Evolutionary conservation across 2,113 vertebrate species (phyloP), one percentile per base, ranked within the genome.

Genomic region (Solea senegalensis): DNA sequence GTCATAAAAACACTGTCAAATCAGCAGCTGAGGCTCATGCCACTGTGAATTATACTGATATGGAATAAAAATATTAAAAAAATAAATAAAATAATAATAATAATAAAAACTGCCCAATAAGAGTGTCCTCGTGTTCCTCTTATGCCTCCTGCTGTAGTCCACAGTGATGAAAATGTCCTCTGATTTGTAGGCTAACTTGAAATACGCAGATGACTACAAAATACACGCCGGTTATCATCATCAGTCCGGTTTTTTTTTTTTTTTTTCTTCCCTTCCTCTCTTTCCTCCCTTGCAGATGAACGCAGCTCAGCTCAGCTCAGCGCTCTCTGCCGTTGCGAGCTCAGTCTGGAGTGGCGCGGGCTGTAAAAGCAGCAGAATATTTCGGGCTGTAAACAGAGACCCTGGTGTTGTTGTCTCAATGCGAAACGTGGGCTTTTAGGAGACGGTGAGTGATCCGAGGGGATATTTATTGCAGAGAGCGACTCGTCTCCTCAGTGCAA

Each of bases 121-220:
- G 34, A 79, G 34, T 75, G 57, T 1, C 67, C 78, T 67, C 43
- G 46, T 54, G 51, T 58, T 46, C 53, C 64, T 15, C 59, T 34
- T 16, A 16, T 56, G 59, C 56, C 67, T 68, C 59, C 44, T 14
- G 28, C 56, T 57, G 40, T 53, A 54, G 71, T 72, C 64, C 21
- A 39, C 12, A 44, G 43, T 72, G 58, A 84, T 81, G 74, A 83
- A 84, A 87, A 90, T 88, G 85, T 86, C 90, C 65, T 76, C 84
- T 84, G 81, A 86, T 84, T 91, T 88, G 86, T 87, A 91, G 87
- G 89, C 87, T 86, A 82, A 87, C 69, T 88, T 82, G 82, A 79
- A 15, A 89, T 87, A 86, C 85, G 86, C 86, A 85, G 86, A 90
- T 84, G 89, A 85, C 81, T 86, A 86, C 78, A 90, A 88, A 83